phyloP scores from a whole-genome alignment of 2,797 vertebrate genomes.

The Neoniphon sammara region DNA sequence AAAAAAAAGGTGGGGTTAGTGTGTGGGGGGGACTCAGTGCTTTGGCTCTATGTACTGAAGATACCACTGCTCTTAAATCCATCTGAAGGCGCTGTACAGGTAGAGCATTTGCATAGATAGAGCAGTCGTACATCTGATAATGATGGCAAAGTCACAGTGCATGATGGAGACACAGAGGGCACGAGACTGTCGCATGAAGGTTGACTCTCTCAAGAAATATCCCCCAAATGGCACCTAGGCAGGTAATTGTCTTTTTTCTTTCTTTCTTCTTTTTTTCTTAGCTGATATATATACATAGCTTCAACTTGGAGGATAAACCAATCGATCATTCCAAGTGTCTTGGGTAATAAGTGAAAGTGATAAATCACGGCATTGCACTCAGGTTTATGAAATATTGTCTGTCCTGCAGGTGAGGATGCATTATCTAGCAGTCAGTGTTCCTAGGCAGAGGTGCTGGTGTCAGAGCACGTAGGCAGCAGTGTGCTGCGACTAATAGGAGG shows the following conservation, averaged over 20 bases:
- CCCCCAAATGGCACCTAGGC: slow-evolving; percentile 52
- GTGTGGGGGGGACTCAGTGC: too few relatives aligned
- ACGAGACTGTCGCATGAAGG: slow-evolving; percentile 60
- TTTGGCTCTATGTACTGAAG: background rate
- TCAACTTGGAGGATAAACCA: slow-evolving; percentile 68
- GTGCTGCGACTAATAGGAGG: slow-evolving; percentile 56
- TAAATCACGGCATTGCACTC: slow-evolving; percentile 73
- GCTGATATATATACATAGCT: slow-evolving; percentile 69
- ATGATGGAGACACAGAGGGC: slow-evolving; percentile 70
- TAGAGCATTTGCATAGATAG: slow-evolving; percentile 46
- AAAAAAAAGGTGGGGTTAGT: too few relatives aligned
- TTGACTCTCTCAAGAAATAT: slow-evolving; percentile 68
- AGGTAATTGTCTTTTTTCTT: slow-evolving; percentile 65
- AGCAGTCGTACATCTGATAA: slow-evolving; percentile 45
- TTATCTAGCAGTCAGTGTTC: slow-evolving; percentile 57
- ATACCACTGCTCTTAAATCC: slow-evolving; percentile 15
- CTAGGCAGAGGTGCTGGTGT: slow-evolving; percentile 34
- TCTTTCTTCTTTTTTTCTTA: background rate
- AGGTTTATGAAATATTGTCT: slow-evolving; percentile 76
- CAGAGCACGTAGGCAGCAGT: slow-evolving; percentile 42
- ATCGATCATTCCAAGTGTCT: slow-evolving; percentile 76
- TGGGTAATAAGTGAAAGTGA: slow-evolving; percentile 72
- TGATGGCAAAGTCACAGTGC: slow-evolving; percentile 51
- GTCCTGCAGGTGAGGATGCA: slow-evolving; percentile 63
- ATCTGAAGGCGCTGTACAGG: background rate